Conservation (phyloP, 92 coral and sea anemone genomes). For the Pocillopora grandis region DNA sequence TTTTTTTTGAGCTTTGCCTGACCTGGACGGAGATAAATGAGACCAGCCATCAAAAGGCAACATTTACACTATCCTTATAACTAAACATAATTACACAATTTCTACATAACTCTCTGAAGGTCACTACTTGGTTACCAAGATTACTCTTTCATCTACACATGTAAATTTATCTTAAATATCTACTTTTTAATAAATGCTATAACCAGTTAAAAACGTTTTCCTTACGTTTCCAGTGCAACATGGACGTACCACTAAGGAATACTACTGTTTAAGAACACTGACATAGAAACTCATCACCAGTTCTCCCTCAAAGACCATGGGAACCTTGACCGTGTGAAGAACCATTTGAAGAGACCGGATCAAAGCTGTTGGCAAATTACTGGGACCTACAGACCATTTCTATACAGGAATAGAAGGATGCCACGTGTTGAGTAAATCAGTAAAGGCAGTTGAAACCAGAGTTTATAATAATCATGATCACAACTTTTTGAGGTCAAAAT, state of each 20-base stretch:
- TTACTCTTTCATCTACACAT: no score
- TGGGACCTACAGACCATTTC: slow-evolving; percentile 96
- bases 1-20: no score
- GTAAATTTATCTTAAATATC: no score
- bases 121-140: no score
- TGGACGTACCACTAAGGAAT: no score
- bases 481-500: no score
- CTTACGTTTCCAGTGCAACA: not conserved
- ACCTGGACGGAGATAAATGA: no score
- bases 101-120: no score
- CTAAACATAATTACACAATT: no score
- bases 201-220: not conserved
- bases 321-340: slow-evolving; percentile 66
- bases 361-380: slow-evolving; percentile 79
- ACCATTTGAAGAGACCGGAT: slow-evolving; percentile 94
- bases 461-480: no score
- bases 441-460: not conserved
- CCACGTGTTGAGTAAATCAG: not conserved
- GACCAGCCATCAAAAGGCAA: no score
- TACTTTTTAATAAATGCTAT: not conserved
- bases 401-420: slow-evolving; percentile 12
- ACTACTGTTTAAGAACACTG: slow-evolving; percentile 31
- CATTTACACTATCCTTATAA: no score
- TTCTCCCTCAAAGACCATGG: slow-evolving; percentile 65
- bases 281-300: slow-evolving; percentile 87